Conservation (phyloP, 2,113 vertebrate genomes). For the Columba livia region DNA sequence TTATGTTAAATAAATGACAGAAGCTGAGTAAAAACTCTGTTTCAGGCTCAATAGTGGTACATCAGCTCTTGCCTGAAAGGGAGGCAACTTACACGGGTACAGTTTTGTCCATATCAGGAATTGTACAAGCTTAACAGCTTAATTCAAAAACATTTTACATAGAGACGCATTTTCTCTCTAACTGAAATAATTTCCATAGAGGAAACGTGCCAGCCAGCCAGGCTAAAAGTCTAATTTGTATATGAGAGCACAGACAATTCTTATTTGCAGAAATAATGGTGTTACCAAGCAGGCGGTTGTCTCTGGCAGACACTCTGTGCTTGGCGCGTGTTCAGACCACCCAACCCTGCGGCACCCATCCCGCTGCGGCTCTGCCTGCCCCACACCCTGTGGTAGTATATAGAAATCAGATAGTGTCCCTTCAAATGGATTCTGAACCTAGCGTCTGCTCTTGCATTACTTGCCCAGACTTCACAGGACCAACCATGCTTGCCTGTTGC, state of each 20-base stretch:
- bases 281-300: background rate
- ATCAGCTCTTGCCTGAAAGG: background rate
- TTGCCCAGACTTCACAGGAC: background rate
- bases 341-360: background rate
- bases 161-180: background rate
- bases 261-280: background rate
- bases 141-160: background rate
- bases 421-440: background rate
- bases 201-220: background rate
- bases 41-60: background rate
- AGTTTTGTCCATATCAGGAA: constrained; percentile 33
- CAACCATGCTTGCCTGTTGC: background rate
- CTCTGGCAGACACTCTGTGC: background rate
- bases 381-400: background rate
- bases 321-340: constrained; percentile 33
- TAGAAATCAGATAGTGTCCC: background rate
- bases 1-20: background rate
- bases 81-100: background rate
- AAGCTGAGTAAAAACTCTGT: background rate
- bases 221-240: background rate
- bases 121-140: background rate
- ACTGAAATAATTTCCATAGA: background rate
- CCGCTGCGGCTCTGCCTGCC: background rate
- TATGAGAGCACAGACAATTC: background rate
- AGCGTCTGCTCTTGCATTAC: background rate